phyloP scores from a whole-genome alignment of 2,888 invertebrate species.

The Polyommatus iphigenia region DNA sequence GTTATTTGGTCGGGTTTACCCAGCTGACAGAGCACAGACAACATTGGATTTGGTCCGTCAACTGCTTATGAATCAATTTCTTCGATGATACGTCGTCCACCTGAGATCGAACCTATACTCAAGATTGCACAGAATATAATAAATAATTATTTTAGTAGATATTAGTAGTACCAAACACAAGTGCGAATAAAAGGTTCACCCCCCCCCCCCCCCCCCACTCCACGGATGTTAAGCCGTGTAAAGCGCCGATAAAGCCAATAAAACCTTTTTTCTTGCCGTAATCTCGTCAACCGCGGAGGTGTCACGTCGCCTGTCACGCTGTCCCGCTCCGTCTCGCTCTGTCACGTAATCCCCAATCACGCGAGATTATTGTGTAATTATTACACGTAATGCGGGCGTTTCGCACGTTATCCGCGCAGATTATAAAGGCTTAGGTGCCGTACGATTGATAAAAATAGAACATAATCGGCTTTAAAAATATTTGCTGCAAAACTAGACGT shows the following conservation, averaged over 20 bases:
- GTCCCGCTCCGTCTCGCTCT: background rate
- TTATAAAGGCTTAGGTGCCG: background rate
- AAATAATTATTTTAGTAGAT: too few relatives aligned
- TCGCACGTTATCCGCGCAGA: slow-evolving; percentile 14
- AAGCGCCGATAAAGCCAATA: slow-evolving; percentile 20
- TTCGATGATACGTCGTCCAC: too few relatives aligned
- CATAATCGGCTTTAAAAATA: background rate
- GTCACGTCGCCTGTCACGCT: slow-evolving; percentile 28
- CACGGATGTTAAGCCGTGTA: background rate
- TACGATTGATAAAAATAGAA: background rate
- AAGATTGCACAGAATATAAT: too few relatives aligned
- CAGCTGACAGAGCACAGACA: too few relatives aligned
- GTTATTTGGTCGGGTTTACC: too few relatives aligned
- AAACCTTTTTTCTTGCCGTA: slow-evolving; percentile 26
- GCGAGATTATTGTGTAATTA: slow-evolving; percentile 37
- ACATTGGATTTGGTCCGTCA: too few relatives aligned
- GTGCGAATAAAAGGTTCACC: too few relatives aligned
- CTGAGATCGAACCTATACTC: too few relatives aligned
- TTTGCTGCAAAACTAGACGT: too few relatives aligned
- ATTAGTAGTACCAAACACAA: too few relatives aligned
- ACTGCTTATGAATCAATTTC: too few relatives aligned
- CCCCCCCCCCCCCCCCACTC: too few relatives aligned
- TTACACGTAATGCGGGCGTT: slow-evolving; percentile 29
- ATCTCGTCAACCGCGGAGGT: slow-evolving; percentile 23
- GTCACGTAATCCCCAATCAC: slow-evolving; percentile 38